Conservation (phyloP, 1,140 invertebrate species). For the Micrasema minimum region DNA sequence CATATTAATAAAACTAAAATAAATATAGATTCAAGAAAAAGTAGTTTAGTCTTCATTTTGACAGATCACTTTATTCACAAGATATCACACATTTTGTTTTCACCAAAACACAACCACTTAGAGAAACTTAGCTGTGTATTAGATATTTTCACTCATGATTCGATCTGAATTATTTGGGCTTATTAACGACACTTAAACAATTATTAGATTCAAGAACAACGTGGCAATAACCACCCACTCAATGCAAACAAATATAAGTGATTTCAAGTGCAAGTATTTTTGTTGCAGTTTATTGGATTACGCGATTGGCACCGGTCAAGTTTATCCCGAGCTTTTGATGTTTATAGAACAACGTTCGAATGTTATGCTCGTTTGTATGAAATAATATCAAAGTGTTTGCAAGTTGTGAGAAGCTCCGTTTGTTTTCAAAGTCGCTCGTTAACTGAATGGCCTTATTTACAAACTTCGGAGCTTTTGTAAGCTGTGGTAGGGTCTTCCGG, state of each 20-base stretch:
- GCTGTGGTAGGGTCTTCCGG: conserved; percentile 14
- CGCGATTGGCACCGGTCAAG: neutral
- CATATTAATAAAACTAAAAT: neutral
- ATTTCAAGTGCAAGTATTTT: neutral
- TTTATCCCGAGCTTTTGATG: conserved; percentile 4
- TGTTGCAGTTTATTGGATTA: conserved; percentile 1
- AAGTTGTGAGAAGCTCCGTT: conserved; percentile 11
- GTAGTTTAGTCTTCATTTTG: neutral
- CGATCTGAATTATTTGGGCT: no score
- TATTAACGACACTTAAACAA: no score
- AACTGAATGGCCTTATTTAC: conserved; percentile 26
- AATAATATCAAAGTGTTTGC: conserved; percentile 27
- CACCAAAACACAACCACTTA: no score
- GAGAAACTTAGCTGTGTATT: no score
- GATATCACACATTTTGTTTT: no score
- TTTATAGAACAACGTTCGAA: neutral
- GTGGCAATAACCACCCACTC: neutral
- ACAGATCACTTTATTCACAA: no score
- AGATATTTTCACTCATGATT: no score
- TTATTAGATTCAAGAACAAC: no score
- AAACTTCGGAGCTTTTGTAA: conserved; percentile 13
- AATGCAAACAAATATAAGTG: conserved; percentile 1
- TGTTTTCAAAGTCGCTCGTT: conserved; percentile 30
- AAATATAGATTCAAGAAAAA: neutral
- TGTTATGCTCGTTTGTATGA: neutral